A percentile compares a stretch with the other conserved stretches of the same genome.
Conservation (phyloP, 2,888 invertebrate genomes). For the Platerodrilus igneus region DNA sequence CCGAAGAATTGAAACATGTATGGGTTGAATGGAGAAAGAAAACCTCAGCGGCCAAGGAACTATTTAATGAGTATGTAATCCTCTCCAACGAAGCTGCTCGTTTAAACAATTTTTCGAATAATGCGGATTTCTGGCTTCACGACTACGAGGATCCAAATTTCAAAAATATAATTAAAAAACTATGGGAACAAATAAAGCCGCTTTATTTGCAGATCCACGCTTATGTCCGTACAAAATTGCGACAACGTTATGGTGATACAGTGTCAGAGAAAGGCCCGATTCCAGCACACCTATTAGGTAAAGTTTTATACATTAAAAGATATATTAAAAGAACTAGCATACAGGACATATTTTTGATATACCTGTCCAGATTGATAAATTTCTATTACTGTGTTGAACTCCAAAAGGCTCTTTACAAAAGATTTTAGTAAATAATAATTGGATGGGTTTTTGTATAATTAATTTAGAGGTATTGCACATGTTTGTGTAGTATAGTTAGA, state of each 20-base stretch:
- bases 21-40: slow-evolving; percentile 80
- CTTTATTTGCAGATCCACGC: slow-evolving; percentile 80
- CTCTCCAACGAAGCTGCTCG: slow-evolving; percentile 67
- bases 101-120: slow-evolving; percentile 66
- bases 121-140: slow-evolving; percentile 66
- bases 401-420: too few relatives aligned
- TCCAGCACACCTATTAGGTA: slow-evolving; percentile 72
- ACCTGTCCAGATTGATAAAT: too few relatives aligned
- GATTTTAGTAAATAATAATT: too few relatives aligned
- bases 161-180: slow-evolving; percentile 59
- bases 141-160: slow-evolving; percentile 70
- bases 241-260: slow-evolving; percentile 66
- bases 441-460: too few relatives aligned
- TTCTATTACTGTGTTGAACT: too few relatives aligned
- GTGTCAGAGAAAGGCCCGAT: slow-evolving; percentile 66
- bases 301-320: too few relatives aligned
- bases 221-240: slow-evolving; percentile 68
- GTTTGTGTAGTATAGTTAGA: too few relatives aligned
- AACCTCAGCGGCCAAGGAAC: slow-evolving; percentile 59
- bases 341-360: too few relatives aligned
- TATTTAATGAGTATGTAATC: slow-evolving; percentile 63
- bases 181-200: slow-evolving; percentile 73
- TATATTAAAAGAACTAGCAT: too few relatives aligned
- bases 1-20: slow-evolving; percentile 69
- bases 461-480: too few relatives aligned